Base-by-base conservation (phyloP, 2,113 vertebrate genomes). In the Myiozetetes cayanensis region DNA sequence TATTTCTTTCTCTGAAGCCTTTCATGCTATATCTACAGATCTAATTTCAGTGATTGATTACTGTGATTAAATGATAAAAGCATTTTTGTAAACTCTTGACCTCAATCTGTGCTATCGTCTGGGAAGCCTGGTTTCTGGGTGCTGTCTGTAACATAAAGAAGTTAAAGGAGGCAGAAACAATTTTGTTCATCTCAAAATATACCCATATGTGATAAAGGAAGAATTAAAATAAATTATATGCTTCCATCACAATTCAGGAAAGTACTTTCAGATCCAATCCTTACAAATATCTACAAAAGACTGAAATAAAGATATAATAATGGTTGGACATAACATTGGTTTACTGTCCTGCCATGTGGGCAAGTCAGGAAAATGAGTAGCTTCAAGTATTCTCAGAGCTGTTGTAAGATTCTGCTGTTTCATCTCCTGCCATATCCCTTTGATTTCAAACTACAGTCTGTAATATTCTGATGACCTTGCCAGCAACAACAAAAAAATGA, bases 11-110 rank as follows among this genome's bases (percentile, higher is more conserved):
- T 91, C 85, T 91, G 84, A 96, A 93, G 84, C 74, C 67, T 96
- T 96, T 94, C 96, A 90, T 94, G 82, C 87, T 88, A 78, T 62
- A 87, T 94, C 90, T 95, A 83, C 80, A 70, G 68, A 97, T 94
- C 87, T 96, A 92, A 97, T 97, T 97, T 96, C 72, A 74, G 46
- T 94, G 96, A 97, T 95, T 95, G 91, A 96, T 97, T 93, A 92
- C 91, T 93, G 41, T 93, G 97, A 97, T 97, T 92, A 96, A 95
- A 91, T 95, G 93, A 97, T 97, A 97, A 96, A 92, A 93, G 87
- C 77, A 74, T 88, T 80, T 95, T 83, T 85, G 62, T 85, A 63
- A 87, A 91, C 87, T 90, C 81, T 83, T 96, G 94, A 87, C 95
- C 95, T 91, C 68, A 73, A 46, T 91, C 78, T 91, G 56, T 75